These are phyloP conservation scores for Idaea aversata DNA, from an alignment of 2,888 invertebrate genomes.

Conservation along the genomic window DNA sequence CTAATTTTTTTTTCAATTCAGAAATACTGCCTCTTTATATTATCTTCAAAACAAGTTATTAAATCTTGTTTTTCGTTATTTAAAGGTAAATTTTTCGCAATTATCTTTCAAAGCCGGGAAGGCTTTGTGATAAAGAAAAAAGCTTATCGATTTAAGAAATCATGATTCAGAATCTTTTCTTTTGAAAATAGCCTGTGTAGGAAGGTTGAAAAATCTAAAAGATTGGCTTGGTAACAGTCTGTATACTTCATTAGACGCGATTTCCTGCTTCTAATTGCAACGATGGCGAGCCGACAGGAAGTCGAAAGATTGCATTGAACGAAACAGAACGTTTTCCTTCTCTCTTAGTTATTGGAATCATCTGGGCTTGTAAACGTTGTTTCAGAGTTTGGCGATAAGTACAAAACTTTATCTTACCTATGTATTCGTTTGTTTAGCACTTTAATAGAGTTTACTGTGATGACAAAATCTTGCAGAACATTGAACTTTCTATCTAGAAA, in stretches of 20 bases:
- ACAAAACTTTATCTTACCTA: background rate
- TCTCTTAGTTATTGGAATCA: conserved; percentile 15
- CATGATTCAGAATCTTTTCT: background rate
- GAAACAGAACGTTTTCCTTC: conserved; percentile 53
- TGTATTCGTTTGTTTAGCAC: background rate
- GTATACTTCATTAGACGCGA: conserved; percentile 58
- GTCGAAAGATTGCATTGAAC: conserved; percentile 73
- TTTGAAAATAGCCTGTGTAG: background rate
- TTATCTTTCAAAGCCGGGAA: too few relatives aligned
- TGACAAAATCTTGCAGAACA: background rate
- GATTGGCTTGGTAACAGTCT: conserved; percentile 41
- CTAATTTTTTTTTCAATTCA: too few relatives aligned
- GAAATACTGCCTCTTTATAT: too few relatives aligned
- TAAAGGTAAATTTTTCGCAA: too few relatives aligned
- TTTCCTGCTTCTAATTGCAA: conserved; percentile 75
- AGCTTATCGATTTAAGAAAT: too few relatives aligned
- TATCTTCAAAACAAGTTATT: too few relatives aligned
- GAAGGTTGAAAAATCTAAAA: conserved; percentile 32
- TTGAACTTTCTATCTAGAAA: too few relatives aligned
- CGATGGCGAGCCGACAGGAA: conserved; percentile 68
- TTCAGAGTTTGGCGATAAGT: background rate
- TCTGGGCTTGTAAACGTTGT: background rate
- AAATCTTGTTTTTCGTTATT: too few relatives aligned
- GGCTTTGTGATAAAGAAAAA: too few relatives aligned
- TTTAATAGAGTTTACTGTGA: background rate